Evolutionary conservation across 2,797 vertebrate genomes (phyloP), one percentile per base, ranked within the genome.

Genomic region (Prionace glauca): DNA sequence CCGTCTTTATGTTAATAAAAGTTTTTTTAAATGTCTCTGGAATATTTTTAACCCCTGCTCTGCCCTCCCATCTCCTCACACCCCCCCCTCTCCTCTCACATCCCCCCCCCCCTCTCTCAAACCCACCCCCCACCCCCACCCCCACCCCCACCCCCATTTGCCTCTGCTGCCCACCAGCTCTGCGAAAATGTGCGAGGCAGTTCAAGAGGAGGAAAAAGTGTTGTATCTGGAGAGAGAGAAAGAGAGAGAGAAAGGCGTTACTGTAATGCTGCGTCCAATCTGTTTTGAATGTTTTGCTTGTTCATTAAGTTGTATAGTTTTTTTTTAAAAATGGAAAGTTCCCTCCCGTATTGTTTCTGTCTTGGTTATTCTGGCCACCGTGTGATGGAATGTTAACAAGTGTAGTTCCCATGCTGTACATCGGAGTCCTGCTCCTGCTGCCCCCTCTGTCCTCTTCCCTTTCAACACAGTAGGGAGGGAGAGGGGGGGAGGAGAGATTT

Each of bases 1-100:
- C n/a, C 29, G 67, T 95, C 79, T 95, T 95, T 95, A 81, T 95
- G 60, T 86, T 86, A 95, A 90, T 90, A 95, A 62, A 88, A 29
- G 29, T n/a, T 86, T 95, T 95, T 65, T 65, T 84, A 95, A 95
- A 67, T 95, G 79, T 62, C 79, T 87, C 65, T 22, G 1, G 9
- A 0, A 69, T 26, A 50, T 5, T 0, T 96, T 95, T 96, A 96
- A 95, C 94, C 29, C 86, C 94, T 45, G 5, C 0, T 74, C 1
- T 14, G 11, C 56, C 1, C 12, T 41, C 96, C 95, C 74, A 2
- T 50, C 45, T 50, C 45, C 2, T 50, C 45, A 50, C 45, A 50
- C 45, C 45, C 95, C 45, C 2, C 45, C 45, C 45, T 50, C 45
- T 50, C 45, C 45, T 50, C 45, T 1, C 94, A 67, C 95, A 95